A percentile compares a stretch with the other conserved stretches of the same genome.
phyloP scores from a whole-genome alignment of 1,140 invertebrate species.

The Ostrea edulis region DNA sequence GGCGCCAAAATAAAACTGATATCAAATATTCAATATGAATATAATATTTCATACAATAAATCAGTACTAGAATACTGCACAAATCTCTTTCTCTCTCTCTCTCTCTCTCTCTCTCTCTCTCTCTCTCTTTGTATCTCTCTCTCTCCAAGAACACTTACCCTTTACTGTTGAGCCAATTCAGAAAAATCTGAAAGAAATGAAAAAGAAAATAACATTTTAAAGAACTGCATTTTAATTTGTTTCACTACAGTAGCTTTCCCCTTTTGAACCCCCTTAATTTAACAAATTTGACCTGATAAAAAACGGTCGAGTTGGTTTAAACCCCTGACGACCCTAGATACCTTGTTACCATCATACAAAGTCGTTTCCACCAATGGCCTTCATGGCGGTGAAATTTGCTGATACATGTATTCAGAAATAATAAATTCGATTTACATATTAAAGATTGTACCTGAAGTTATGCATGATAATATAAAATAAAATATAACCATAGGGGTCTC shows the following conservation, averaged over 20 bases:
- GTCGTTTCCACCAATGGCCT: neutral
- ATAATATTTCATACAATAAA: no score
- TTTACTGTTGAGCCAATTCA: neutral
- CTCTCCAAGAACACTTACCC: neutral
- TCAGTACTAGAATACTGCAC: no score
- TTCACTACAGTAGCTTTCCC: neutral
- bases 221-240: neutral
- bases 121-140: no score
- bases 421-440: neutral
- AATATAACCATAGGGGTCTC: no score
- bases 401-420: neutral
- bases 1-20: no score
- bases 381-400: neutral
- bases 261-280: neutral
- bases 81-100: no score
- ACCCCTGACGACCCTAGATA: slow-evolving; percentile 5
- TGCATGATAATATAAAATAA: neutral
- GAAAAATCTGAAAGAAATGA: neutral
- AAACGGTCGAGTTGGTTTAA: slow-evolving; percentile 32
- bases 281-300: slow-evolving; percentile 3
- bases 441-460: neutral
- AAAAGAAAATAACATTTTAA: neutral
- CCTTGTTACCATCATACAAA: neutral
- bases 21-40: no score
- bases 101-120: no score